Conservation (phyloP, 2,888 invertebrate species). For the Mesorhabditis sp. region DNA sequence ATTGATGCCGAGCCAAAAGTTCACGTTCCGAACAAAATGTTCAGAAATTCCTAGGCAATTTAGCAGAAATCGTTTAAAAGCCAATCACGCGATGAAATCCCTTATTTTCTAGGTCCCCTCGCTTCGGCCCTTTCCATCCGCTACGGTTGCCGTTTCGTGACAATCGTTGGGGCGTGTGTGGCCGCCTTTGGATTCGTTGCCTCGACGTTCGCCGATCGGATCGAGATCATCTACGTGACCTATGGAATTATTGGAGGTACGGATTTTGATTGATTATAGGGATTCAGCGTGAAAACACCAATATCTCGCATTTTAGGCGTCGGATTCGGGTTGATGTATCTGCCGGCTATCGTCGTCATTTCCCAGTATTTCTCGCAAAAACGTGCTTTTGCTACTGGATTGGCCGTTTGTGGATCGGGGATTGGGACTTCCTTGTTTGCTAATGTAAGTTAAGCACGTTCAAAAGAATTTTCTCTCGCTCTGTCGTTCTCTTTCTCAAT, state of each 20-base stretch:
- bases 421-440: constrained; percentile 92
- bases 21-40: background rate
- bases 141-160: constrained; percentile 86
- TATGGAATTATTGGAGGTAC: constrained; percentile 81
- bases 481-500: too few species aligned
- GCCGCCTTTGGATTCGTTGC: constrained; percentile 74
- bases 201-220: constrained; percentile 73
- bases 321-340: constrained; percentile 91
- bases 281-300: background rate
- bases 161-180: constrained; percentile 76
- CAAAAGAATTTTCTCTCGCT: background rate
- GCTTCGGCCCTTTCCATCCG: constrained; percentile 90
- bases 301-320: constrained; percentile 67
- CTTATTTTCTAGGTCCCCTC: constrained; percentile 77
- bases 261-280: background rate
- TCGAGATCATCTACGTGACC: constrained; percentile 73
- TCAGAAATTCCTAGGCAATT: background rate
- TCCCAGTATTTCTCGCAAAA: constrained; percentile 92
- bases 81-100: background rate
- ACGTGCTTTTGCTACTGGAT: constrained; percentile 85
- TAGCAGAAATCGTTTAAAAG: too few species aligned
- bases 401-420: constrained; percentile 92
- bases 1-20: too few species aligned
- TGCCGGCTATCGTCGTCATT: constrained; percentile 95
- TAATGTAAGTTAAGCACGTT: constrained; percentile 34